A percentile compares a stretch with the other conserved stretches of the same genome.
Conservation (phyloP, 2,888 invertebrate species). For the Tetragonisca angustula region DNA sequence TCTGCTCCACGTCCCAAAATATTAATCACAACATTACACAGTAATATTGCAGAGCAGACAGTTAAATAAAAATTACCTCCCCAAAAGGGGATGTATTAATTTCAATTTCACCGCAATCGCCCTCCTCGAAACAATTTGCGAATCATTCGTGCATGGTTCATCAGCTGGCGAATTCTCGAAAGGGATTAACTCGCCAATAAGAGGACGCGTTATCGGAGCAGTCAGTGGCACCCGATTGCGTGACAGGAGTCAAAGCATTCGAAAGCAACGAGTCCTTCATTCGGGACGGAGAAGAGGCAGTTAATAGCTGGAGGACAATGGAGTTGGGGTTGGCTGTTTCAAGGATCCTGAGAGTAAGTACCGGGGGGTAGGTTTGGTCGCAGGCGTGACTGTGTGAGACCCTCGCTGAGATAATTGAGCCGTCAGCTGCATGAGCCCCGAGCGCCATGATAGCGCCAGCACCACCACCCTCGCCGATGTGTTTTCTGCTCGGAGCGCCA, state of each 20-base stretch:
- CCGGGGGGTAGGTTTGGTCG: constrained; percentile 68
- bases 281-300: constrained; percentile 72
- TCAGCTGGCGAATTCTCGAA: constrained; percentile 42
- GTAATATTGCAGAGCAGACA: no score
- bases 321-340: constrained; percentile 76
- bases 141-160: constrained; percentile 21
- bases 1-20: no score
- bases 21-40: no score
- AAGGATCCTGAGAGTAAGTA: constrained; percentile 72
- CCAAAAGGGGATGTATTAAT: not conserved
- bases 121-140: not conserved
- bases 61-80: no score
- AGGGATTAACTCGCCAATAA: constrained; percentile 65
- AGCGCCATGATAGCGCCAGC: constrained; percentile 76
- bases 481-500: constrained; percentile 62
- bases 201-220: constrained; percentile 58
- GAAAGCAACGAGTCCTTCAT: constrained; percentile 76
- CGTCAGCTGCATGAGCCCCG: constrained; percentile 82
- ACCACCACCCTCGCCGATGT: constrained; percentile 63
- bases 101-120: not conserved
- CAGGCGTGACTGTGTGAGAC: constrained; percentile 80
- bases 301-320: constrained; percentile 80
- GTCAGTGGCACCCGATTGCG: constrained; percentile 61
- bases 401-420: constrained; percentile 82
- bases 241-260: constrained; percentile 79